Conservation (phyloP, 2,797 vertebrate genomes). For the Mus minutoides region DNA sequence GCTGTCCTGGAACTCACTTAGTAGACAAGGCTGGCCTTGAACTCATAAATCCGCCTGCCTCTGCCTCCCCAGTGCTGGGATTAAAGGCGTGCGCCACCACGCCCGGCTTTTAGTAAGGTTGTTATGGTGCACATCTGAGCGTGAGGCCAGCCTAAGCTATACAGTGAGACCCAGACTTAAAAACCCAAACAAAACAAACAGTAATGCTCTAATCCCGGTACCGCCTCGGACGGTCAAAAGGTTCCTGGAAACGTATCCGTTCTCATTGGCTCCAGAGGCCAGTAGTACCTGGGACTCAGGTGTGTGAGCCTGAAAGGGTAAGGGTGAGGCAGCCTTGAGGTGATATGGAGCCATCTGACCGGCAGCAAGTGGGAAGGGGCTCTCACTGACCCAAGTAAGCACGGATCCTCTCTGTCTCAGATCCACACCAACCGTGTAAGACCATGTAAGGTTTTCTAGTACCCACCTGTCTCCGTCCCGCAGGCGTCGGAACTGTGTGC, state of each 20-base stretch:
- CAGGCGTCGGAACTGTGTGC: constrained; percentile 93
- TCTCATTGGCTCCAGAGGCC: not conserved
- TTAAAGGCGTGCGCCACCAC: too few species aligned
- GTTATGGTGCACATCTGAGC: not conserved
- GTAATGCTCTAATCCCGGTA: not conserved
- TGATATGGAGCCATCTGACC: fast-evolving
- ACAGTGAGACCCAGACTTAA: not conserved
- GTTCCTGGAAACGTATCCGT: not conserved
- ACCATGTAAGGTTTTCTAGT: not conserved
- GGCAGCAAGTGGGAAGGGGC: not conserved
- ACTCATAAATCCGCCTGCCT: too few species aligned
- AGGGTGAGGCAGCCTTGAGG: not conserved
- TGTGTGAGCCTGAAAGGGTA: too few species aligned
- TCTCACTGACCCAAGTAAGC: not conserved
- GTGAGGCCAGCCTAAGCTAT: not conserved
- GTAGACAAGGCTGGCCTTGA: too few species aligned
- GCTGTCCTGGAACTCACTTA: too few species aligned
- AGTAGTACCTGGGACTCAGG: not conserved
- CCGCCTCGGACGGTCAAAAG: not conserved
- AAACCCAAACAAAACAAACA: not conserved
- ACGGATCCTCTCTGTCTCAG: fast-evolving
- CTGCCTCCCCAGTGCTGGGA: too few species aligned
- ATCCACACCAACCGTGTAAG: not conserved
- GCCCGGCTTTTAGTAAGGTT: not conserved
- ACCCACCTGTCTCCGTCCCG: constrained; percentile 96